These are phyloP conservation scores for Atlantisia rogersi DNA, from an alignment of 2,113 vertebrate species.

Conservation along the genomic window DNA sequence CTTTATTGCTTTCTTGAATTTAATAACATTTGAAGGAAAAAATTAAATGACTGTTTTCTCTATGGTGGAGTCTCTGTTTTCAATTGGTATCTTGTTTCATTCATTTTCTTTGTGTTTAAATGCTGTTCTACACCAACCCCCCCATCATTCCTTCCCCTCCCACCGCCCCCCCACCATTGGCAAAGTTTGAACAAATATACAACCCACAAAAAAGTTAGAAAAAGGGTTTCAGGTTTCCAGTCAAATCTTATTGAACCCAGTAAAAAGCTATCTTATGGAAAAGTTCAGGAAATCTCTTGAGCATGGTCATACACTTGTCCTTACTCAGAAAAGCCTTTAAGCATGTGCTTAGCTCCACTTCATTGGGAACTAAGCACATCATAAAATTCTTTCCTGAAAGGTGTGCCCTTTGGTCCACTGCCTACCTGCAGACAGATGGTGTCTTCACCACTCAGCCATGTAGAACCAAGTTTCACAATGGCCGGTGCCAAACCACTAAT, in stretches of 20 bases:
- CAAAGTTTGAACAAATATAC: slow-evolving; percentile 45
- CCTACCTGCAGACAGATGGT: neutral
- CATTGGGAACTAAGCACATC: neutral
- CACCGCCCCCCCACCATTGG: neutral
- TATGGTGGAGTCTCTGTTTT: slow-evolving; percentile 34
- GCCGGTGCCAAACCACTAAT: neutral
- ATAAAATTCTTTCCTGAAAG: neutral
- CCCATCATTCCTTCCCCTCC: too few relatives aligned
- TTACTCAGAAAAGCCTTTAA: slow-evolving; percentile 22
- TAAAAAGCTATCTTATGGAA: neutral
- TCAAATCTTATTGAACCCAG: neutral
- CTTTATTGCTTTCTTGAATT: slow-evolving; percentile 38
- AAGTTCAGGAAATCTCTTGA: slow-evolving; percentile 41
- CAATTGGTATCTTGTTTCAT: slow-evolving; percentile 61
- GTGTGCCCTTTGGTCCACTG: neutral
- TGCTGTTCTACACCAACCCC: neutral
- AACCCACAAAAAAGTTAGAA: neutral
- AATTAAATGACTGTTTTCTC: slow-evolving; percentile 49
- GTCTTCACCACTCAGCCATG: neutral
- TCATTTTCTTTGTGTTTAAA: slow-evolving; percentile 20
- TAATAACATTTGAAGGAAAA: slow-evolving; percentile 39
- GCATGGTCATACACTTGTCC: neutral
- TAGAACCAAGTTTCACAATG: neutral
- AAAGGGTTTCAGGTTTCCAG: slow-evolving; percentile 40
- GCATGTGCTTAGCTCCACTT: neutral